Base-by-base conservation (phyloP, 2,797 vertebrate genomes). In the Podarcis lilfordi region DNA sequence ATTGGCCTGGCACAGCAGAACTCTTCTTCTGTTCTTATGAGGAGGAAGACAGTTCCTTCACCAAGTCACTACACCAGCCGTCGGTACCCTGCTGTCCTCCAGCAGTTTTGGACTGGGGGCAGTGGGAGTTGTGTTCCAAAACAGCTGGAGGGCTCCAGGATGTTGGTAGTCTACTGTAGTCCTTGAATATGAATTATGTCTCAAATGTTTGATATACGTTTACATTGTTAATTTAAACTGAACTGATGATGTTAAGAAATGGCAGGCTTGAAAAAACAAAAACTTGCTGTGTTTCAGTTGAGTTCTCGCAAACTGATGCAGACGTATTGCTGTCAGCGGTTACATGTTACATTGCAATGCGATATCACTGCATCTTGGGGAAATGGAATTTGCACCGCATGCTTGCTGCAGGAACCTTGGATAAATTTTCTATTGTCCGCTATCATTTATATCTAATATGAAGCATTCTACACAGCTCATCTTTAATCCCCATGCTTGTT, bases 401-500 rank as follows among this genome's bases (percentile, higher is more conserved):
- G 93, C 35, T 86, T 92, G 80, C 78, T 91, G 90, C 91, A 93
- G 93, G 94, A 95, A 90, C 94, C 93, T 89, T 40, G 94, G 94
- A 96, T 94, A 93, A 94, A 94, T 95, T 95, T 86, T 93, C 94
- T 93, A 94, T 95, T 95, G 95, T 97, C 93, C 85, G 78, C 95
- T 96, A 96, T 96, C 96, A 40, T 95, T 96, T 96, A 91, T 95
- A 96, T 96, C 95, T 94, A 95, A 95, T 95, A 95, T 71, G 92
- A 96, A 94, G 94, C 87, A 0, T 95, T 96, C 95, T 94, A 92
- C 93, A 94, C 91, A 89, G 91, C 93, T 95, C 90, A 32, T 91
- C 92, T 95, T 91, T 96, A 96, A 97, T 96, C 95, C 94, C 87
- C 79, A 84, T 82, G 94, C 96, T 97, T 97, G 95, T 96, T 97